A percentile compares a stretch with the other conserved stretches of the same genome.
These are phyloP conservation scores for Parochlus steinenii DNA, from an alignment of 2,888 invertebrate genomes.

Conservation along the genomic window DNA sequence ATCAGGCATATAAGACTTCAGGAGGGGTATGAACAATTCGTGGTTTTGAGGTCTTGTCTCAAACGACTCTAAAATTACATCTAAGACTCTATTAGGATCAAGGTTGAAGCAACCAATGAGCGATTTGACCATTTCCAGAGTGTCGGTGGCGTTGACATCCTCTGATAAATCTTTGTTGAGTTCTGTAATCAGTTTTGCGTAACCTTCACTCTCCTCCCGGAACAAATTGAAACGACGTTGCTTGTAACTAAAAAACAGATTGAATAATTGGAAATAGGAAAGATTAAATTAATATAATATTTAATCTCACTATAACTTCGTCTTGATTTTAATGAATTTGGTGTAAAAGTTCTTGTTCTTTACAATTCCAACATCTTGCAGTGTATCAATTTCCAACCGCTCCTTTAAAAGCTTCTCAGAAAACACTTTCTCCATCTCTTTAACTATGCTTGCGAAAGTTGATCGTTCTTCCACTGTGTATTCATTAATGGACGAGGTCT, in stretches of 20 bases:
- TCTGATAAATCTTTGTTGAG: conserved; percentile 66
- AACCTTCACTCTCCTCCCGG: conserved; percentile 98
- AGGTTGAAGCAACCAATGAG: conserved; percentile 97
- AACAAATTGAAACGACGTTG: conserved; percentile 98
- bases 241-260: conserved; percentile 66
- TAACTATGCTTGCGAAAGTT: conserved; percentile 60
- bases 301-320: conserved; percentile 84
- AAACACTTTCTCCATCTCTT: conserved; percentile 64
- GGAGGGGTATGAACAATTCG: conserved; percentile 68
- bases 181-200: conserved; percentile 89
- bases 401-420: conserved; percentile 82
- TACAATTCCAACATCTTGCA: conserved; percentile 80
- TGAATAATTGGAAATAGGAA: conserved; percentile 2
- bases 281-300: conserved; percentile 4
- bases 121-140: conserved; percentile 81
- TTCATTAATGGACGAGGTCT: conserved; percentile 45
- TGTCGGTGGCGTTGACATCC: conserved; percentile 44
- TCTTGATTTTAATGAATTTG: conserved; percentile 95
- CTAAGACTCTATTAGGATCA: conserved; percentile 94
- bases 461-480: conserved; percentile 53
- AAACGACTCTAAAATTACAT: conserved; percentile 91
- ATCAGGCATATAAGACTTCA: conserved; percentile 79
- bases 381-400: conserved; percentile 79
- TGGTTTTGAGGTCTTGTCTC: conserved; percentile 69
- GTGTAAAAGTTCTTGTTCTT: conserved; percentile 81